Conservation (phyloP, 2,797 vertebrate species). For the Pachyuromys duprasi region DNA sequence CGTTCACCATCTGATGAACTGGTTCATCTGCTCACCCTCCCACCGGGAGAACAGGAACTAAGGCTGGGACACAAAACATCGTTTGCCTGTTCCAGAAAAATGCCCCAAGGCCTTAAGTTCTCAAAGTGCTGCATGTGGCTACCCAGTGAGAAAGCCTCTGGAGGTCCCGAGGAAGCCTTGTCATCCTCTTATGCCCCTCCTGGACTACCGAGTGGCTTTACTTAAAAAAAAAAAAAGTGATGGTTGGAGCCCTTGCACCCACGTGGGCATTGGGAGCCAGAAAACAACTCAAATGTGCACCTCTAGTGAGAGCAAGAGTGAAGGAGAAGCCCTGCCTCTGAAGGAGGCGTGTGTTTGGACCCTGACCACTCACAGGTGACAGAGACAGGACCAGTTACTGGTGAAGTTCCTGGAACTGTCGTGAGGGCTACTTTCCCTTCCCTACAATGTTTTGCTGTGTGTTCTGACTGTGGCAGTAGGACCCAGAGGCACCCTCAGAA, state of each 20-base stretch:
- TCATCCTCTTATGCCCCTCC: too few relatives aligned
- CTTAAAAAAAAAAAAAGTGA: not conserved
- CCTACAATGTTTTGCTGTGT: too few relatives aligned
- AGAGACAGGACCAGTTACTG: not conserved
- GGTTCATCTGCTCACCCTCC: not conserved
- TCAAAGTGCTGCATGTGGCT: not conserved
- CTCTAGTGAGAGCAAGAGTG: not conserved
- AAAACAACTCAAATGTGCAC: not conserved
- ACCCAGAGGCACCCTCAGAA: not conserved
- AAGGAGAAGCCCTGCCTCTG: not conserved
- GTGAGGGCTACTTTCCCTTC: not conserved
- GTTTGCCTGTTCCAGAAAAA: not conserved
- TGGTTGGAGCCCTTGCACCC: not conserved
- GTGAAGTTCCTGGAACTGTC: not conserved
- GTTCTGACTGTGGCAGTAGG: fast-evolving
- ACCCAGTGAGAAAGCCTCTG: not conserved
- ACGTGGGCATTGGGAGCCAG: not conserved
- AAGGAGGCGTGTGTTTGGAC: not conserved
- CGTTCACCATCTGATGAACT: not conserved
- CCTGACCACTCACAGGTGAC: not conserved
- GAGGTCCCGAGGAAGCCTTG: too few relatives aligned
- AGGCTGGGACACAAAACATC: not conserved
- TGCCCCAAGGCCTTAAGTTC: not conserved
- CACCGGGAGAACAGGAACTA: not conserved
- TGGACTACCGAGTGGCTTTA: not conserved